Conservation (phyloP, 1,140 invertebrate genomes). For the Lepidurus couesii region DNA sequence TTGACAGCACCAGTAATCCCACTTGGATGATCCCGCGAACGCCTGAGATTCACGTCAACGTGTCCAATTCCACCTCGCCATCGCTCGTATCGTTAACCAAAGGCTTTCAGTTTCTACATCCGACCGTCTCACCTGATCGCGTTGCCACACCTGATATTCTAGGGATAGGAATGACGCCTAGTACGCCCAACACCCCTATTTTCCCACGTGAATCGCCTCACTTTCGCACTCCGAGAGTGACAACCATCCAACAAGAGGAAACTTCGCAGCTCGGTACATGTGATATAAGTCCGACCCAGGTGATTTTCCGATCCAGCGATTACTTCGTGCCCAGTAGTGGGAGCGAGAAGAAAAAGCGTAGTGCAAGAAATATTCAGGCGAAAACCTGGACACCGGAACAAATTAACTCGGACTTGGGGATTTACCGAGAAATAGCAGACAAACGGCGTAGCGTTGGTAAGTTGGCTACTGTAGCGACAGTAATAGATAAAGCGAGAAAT, state of each 20-base stretch:
- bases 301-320: not conserved
- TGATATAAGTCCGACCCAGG: not conserved
- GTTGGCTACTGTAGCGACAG: not conserved
- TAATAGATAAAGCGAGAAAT: not conserved
- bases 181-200: not conserved
- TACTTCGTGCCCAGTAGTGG: not conserved
- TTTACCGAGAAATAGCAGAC: not conserved
- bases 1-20: not conserved
- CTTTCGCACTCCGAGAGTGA: not conserved
- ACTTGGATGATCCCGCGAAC: constrained; percentile 4
- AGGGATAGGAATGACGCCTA: not conserved
- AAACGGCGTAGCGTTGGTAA: not conserved
- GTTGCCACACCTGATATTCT: not conserved
- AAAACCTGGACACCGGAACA: not conserved
- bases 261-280: not conserved
- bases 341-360: not conserved
- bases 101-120: constrained; percentile 21
- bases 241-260: not conserved
- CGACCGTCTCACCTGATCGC: constrained; percentile 2
- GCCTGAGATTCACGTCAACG: not conserved
- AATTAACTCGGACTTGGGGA: not conserved
- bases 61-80: not conserved
- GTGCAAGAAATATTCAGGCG: not conserved
- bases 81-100: not conserved
- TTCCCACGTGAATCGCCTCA: not conserved